Conservation (phyloP, 2,797 vertebrate species). For the Euthynnus affinis region DNA sequence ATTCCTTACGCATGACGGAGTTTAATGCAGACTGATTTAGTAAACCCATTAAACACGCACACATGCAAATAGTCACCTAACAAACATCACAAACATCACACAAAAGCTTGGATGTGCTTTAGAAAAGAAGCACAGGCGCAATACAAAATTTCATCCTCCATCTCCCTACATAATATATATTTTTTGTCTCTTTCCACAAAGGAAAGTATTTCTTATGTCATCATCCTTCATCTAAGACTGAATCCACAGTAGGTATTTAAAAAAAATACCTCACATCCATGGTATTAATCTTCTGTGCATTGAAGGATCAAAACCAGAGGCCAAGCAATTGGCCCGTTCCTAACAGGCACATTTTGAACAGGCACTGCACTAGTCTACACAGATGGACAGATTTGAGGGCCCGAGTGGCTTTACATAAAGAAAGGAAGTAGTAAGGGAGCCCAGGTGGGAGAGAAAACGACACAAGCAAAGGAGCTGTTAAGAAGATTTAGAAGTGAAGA, state of each 20-base stretch:
- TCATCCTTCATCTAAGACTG: neutral
- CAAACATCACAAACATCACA: conserved; percentile 23
- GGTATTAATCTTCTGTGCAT: neutral
- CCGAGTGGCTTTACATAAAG: conserved; percentile 15
- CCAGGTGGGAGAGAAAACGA: conserved; percentile 1
- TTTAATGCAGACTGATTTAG: conserved; percentile 66
- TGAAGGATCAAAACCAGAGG: too few species aligned
- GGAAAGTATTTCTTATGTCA: neutral
- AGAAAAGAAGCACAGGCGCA: neutral
- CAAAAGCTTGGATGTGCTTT: conserved; percentile 2
- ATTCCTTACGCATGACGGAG: conserved; percentile 60
- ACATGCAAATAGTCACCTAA: conserved; percentile 23
- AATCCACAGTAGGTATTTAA: neutral
- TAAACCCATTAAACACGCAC: conserved; percentile 43
- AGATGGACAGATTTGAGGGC: conserved; percentile 23
- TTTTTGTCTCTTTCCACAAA: neutral
- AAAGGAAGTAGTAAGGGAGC: conserved; percentile 6
- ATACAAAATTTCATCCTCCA: neutral
- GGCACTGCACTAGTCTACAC: neutral
- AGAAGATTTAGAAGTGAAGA: conserved; percentile 38
- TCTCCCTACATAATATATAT: neutral
- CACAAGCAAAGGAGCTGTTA: conserved; percentile 18
- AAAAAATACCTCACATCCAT: too few species aligned
- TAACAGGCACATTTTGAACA: too few species aligned
- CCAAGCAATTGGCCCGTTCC: too few species aligned